phyloP scores from a whole-genome alignment of 1,140 invertebrate species.

The silkworm (Bombyx mori) region ASM3026992v2 NC_085129.1:5579001-5579500 shows the following conservation, averaged over 20 bases:
- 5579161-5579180: slow-evolving; percentile 35
- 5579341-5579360: slow-evolving; percentile 18
- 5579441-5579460: slow-evolving; percentile 24
- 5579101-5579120: too few species aligned
- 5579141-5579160: slow-evolving; percentile 33
- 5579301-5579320: slow-evolving; percentile 47
- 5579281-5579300: slow-evolving; percentile 63
- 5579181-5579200: slow-evolving; percentile 50
- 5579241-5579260: slow-evolving; percentile 60
- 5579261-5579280: slow-evolving; percentile 36
- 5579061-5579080: too few species aligned
- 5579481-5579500: slow-evolving; percentile 23
- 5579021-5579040: too few species aligned
- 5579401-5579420: slow-evolving; percentile 13
- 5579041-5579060: too few species aligned
- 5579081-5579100: too few species aligned
- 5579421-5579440: slow-evolving; percentile 22
- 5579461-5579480: slow-evolving; percentile 23
- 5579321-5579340: slow-evolving; percentile 45
- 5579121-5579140: slow-evolving; percentile 3
- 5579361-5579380: slow-evolving; percentile 23
- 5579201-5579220: slow-evolving; percentile 67
- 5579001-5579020: too few species aligned
- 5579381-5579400: slow-evolving; percentile 15
- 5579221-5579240: slow-evolving; percentile 51